phyloP scores from a whole-genome alignment of 2,888 invertebrate species.

The Trissonchulus latispiculum region DNA sequence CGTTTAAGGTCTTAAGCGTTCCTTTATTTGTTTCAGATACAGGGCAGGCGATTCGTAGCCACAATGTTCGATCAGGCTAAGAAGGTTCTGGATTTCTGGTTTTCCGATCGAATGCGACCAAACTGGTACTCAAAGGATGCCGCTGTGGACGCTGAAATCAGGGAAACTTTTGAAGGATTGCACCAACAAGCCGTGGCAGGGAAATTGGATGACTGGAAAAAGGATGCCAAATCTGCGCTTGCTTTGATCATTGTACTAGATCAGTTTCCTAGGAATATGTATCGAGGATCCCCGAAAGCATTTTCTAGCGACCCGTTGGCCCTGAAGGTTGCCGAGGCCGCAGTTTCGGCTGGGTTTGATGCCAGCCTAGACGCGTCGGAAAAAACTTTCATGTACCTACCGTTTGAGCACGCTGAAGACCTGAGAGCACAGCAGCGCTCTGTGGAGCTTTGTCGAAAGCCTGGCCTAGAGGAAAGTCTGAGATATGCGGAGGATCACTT shows the following conservation, averaged over 20 bases:
- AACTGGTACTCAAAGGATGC: conserved; percentile 5
- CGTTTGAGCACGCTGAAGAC: conserved; percentile 6
- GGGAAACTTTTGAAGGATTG: neutral
- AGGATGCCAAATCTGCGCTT: neutral
- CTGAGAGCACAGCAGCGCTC: neutral
- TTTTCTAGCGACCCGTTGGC: neutral
- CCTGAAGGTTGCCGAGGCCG: neutral
- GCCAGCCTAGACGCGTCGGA: neutral
- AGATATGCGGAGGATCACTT: neutral
- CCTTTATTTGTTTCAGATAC: no score
- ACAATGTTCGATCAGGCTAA: no score
- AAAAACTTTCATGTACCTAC: neutral
- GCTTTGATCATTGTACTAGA: neutral
- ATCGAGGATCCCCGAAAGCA: neutral
- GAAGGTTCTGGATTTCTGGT: conserved; percentile 15
- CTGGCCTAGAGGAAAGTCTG: neutral
- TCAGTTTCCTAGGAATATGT: conserved; percentile 8
- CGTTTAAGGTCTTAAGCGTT: no score
- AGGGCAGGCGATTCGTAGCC: no score
- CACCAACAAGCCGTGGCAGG: neutral
- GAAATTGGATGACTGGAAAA: neutral
- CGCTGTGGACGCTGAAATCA: neutral
- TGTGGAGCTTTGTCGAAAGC: neutral
- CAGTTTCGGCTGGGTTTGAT: neutral
- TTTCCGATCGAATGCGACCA: neutral